Conservation (phyloP, 2,888 invertebrate genomes). For the Athrips mouffetella region DNA sequence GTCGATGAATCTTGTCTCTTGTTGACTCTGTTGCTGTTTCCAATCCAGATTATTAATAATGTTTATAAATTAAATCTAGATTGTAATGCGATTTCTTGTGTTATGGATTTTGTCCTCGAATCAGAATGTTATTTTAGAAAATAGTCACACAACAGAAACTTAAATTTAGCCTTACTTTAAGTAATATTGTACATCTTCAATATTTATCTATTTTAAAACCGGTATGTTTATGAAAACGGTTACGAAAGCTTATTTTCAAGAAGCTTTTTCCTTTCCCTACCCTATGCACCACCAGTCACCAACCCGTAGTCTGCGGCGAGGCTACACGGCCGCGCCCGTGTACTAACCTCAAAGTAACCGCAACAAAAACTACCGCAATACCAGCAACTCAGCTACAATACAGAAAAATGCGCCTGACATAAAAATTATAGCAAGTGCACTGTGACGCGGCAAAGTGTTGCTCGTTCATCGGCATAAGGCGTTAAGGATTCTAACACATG, state of each 20-base stretch:
- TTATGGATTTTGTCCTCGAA: too few species aligned
- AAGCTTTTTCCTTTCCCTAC: slow-evolving; percentile 34
- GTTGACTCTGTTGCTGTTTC: too few species aligned
- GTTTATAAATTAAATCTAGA: too few species aligned
- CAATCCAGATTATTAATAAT: too few species aligned
- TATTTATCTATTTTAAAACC: too few species aligned
- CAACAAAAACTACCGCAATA: slow-evolving; percentile 33
- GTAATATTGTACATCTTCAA: too few species aligned
- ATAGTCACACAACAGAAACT: neutral
- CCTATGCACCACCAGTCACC: slow-evolving; percentile 33
- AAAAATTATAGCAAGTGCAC: slow-evolving; percentile 20
- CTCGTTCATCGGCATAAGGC: slow-evolving; percentile 30
- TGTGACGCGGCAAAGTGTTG: slow-evolving; percentile 30
- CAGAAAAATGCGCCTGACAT: slow-evolving; percentile 21
- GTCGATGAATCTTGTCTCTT: too few species aligned
- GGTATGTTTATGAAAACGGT: neutral
- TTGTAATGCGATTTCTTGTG: too few species aligned
- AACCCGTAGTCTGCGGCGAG: slow-evolving; percentile 52
- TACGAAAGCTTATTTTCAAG: neutral
- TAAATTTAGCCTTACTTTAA: too few species aligned
- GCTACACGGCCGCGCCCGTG: slow-evolving; percentile 58
- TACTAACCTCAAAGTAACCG: slow-evolving; percentile 30
- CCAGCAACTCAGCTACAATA: slow-evolving; percentile 20
- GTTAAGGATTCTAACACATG: slow-evolving; percentile 65
- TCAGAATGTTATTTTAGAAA: too few species aligned